phyloP scores from a whole-genome alignment of 2,888 invertebrate genomes.

The Malachius bipustulatus region DNA sequence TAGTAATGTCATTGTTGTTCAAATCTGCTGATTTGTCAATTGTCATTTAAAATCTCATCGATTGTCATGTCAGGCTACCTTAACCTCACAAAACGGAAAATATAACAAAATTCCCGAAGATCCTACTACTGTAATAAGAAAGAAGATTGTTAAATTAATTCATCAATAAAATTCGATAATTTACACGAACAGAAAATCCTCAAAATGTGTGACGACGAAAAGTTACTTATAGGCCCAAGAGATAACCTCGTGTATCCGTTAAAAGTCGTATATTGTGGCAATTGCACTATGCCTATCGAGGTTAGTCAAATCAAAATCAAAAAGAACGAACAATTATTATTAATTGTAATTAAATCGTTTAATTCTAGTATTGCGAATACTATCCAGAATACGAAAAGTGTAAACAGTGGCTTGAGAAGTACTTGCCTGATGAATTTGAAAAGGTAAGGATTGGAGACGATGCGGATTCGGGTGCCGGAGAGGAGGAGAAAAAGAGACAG shows the following conservation, averaged over 20 bases:
- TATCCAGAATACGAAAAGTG: constrained; percentile 97
- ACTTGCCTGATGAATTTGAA: constrained; percentile 88
- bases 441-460: constrained; percentile 64
- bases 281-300: constrained; percentile 90
- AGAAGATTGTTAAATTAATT: too few species aligned
- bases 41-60: too few species aligned
- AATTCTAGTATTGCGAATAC: constrained; percentile 84
- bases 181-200: too few species aligned
- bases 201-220: constrained; percentile 46
- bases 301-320: constrained; percentile 38
- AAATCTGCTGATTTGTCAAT: too few species aligned
- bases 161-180: too few species aligned
- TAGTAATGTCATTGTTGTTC: too few species aligned
- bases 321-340: constrained; percentile 9
- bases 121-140: too few species aligned
- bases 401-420: constrained; percentile 90
- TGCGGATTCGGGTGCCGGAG: constrained; percentile 60
- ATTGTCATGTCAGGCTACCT: too few species aligned
- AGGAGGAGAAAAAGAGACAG: constrained; percentile 90
- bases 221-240: constrained; percentile 45
- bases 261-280: constrained; percentile 81
- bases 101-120: too few species aligned
- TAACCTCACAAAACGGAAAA: too few species aligned
- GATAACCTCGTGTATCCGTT: constrained; percentile 67
- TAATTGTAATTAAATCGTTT: constrained; percentile 10